Percentiles rank a stretch among this genome's conserved stretches.
Evolutionary conservation across 2,888 invertebrate genomes (phyloP).

Genomic region (Patella caerulea): DNA sequence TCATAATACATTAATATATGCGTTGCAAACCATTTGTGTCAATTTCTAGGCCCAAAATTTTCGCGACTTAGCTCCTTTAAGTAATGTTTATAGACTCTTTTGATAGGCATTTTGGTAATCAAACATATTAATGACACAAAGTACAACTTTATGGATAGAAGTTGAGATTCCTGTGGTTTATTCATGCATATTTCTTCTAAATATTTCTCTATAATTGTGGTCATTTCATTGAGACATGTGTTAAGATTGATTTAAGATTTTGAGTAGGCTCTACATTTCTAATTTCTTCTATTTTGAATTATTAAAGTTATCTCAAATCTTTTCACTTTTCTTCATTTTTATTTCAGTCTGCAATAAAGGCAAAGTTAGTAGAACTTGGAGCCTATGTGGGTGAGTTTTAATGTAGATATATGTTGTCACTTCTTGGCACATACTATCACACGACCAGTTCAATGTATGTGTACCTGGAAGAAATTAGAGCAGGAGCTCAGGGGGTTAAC

Average conservation of each 20-base stretch:
- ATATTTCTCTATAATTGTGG: not conserved
- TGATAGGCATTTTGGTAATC: too few species aligned
- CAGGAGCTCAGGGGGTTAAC: too few species aligned
- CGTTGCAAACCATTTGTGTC: too few species aligned
- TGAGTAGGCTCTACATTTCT: not conserved
- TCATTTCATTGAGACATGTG: not conserved
- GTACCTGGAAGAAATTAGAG: not conserved
- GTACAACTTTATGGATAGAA: too few species aligned
- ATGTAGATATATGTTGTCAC: too few species aligned
- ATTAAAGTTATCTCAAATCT: not conserved
- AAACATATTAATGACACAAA: too few species aligned
- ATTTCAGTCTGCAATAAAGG: slow-evolving; percentile 91
- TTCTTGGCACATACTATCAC: not conserved
- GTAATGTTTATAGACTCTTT: too few species aligned
- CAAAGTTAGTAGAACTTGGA: slow-evolving; percentile 92
- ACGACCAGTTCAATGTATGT: not conserved
- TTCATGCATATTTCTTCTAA: too few species aligned
- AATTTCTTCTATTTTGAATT: not conserved
- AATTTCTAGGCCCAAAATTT: too few species aligned
- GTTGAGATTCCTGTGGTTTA: too few species aligned
- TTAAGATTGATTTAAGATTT: not conserved
- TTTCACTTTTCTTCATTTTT: slow-evolving; percentile 14
- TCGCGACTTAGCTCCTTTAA: too few species aligned
- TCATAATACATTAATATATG: too few species aligned
- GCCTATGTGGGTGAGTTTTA: slow-evolving; percentile 86